phyloP scores from a whole-genome alignment of 2,113 vertebrate species.

The Malaclemys terrapin region DNA sequence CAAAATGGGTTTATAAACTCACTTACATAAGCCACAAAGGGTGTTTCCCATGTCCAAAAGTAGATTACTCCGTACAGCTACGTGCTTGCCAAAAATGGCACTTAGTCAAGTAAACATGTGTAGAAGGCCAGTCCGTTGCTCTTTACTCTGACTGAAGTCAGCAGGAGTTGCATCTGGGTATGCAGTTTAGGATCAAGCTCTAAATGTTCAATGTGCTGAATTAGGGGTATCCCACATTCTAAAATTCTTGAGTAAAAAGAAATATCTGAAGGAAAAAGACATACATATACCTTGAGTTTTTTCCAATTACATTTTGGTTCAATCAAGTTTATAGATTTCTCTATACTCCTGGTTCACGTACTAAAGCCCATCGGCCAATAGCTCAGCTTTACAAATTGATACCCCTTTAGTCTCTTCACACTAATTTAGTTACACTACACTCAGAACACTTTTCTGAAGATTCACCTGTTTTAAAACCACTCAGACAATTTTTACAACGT shows the following conservation, averaged over 20 bases:
- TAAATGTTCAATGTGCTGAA: background rate
- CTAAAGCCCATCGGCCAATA: background rate
- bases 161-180: fast-evolving
- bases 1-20: fast-evolving
- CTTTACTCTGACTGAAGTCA: background rate
- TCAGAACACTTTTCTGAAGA: background rate
- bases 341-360: fast-evolving
- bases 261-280: background rate
- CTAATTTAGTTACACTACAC: background rate
- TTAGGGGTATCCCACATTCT: fast-evolving
- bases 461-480: background rate
- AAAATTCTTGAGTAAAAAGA: background rate
- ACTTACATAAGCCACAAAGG: background rate
- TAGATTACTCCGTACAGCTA: background rate
- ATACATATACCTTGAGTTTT: background rate
- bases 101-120: background rate
- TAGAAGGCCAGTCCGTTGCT: fast-evolving
- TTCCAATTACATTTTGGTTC: background rate
- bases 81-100: background rate
- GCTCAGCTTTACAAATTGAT: background rate
- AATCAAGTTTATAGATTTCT: fast-evolving
- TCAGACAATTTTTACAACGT: background rate
- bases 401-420: background rate
- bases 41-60: background rate
- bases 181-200: background rate